Base-by-base conservation (phyloP, 2,113 vertebrate species). In the Carassius auratus region DNA sequence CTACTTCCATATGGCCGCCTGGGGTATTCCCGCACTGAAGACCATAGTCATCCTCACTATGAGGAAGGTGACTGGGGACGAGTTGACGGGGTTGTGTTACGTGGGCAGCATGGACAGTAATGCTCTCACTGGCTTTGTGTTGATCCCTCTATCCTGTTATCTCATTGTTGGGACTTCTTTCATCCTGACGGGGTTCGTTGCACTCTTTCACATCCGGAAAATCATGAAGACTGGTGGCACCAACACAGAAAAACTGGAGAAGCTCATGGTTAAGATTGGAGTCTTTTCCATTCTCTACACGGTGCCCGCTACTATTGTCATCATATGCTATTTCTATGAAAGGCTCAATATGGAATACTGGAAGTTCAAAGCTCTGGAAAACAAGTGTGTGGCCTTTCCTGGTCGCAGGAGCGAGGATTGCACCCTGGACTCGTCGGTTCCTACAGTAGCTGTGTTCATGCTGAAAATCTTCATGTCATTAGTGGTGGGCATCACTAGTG, bases 381-480 rank as follows among this genome's bases (percentile, higher is more conserved):
- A 68, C 0, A 88, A 93, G 1, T 97, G 96, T 64, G 79, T 91
- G 42, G 73, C 88, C 1, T 89, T 92, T 15, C 93, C 96, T 0
- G 94, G 95, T 3, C 93, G 93, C 15, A 92, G 93, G 1, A 92
- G 93, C 0, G 76, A 91, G 80, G 95, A 96, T 92, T 97, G 96
- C 90, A 94, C 95, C 0, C 84, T 97, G 89, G 94, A 93, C 5
- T 91, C 91, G 84, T 97, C 96, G 0, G 95, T 97, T 88, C 96
- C 96, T 66, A 95, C 95, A 0, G 94, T 97, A 87, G 96, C 96
- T 0, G 91, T 97, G 83, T 97, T 97, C 83, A 96, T 97, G 95
- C 94, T 97, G 2, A 97, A 97, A 91, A 97, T 97, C 90, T 96
- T 97, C 92, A 97, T 97, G 96, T 97, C 96, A 0, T 90, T 97